Evolutionary conservation across 2,797 vertebrate species (phyloP), one percentile per base, ranked within the genome.

Genomic region (Chiroxiphia lanceolata): DNA sequence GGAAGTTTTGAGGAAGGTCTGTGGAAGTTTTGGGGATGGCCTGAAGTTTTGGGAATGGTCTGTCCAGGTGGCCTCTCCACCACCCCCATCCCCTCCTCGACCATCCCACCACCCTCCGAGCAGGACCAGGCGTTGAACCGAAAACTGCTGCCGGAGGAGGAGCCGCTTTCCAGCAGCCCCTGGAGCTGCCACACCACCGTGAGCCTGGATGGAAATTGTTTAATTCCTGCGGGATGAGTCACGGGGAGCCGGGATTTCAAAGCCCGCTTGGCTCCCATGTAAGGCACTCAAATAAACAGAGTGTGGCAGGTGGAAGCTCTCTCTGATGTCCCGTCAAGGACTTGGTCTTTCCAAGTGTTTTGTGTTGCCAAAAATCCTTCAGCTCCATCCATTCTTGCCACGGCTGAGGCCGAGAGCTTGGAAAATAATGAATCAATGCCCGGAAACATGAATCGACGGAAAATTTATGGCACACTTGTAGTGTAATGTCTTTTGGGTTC

Each of bases 251-350:
- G 13, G 69, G 95, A 79, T 93, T 96, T 97, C 96, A 95, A 96
- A 97, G 94, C 38, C 92, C 47, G 59, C 85, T 92, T 78, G 91
- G 95, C 95, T 96, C 95, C 96, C 96, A 94, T 97, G 91, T 97
- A 97, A 94, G 96, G 95, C 95, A 2, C 95, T 96, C 57, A 90
- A 45, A 95, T 96, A 97, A 97, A 97, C 91, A 96, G 40, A 1
- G 91, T n/a, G 95, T 94, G 95, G 95, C 96, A 97, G 96, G 96
- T 96, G 96, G 96, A 96, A 97, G 94, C 93, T 88, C 91, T 96
- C 95, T 83, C 91, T 96, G 93, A 88, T 94, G 93, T 94, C 93
- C 92, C 48, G 0, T 90, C 90, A 51, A 92, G 95, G 90, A 44
- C 31, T 83, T 16, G 0, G 3, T 38, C 92, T 90, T 76, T 85